Evolutionary conservation across 1,140 invertebrate species (phyloP).

Genomic region (Amyelois transitella): DNA sequence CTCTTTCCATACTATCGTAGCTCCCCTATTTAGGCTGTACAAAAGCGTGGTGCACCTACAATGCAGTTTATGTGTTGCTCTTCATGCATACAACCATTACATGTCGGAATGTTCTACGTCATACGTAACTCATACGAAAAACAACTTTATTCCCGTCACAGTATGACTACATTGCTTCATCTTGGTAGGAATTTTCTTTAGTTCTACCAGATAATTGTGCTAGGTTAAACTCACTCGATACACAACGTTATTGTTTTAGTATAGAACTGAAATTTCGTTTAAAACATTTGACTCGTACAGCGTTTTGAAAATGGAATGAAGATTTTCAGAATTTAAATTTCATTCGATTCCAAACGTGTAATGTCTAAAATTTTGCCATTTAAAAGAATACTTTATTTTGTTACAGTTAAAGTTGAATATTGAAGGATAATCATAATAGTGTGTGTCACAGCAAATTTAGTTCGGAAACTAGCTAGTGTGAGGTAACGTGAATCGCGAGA

Average conservation of each 20-base stretch:
- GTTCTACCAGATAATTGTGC: constrained; percentile 4
- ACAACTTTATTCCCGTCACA: constrained; percentile 31
- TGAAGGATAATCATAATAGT: not conserved
- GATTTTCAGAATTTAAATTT: constrained; percentile 57
- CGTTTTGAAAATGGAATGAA: constrained; percentile 28
- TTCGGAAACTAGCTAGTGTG: constrained; percentile 54
- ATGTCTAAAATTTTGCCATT: constrained; percentile 13
- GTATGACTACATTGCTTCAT: constrained; percentile 34
- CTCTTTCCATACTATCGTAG: constrained; percentile 29
- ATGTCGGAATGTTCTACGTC: constrained; percentile 42
- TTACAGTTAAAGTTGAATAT: not conserved
- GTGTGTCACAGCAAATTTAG: constrained; percentile 11
- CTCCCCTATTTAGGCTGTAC: constrained; percentile 45
- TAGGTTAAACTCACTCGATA: not conserved
- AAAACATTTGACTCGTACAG: constrained; percentile 7
- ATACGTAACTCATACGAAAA: constrained; percentile 28
- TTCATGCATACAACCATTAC: constrained; percentile 61
- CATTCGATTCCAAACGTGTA: constrained; percentile 28
- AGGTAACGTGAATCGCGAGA: constrained; percentile 64
- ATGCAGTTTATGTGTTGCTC: constrained; percentile 53
- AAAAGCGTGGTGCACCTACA: constrained; percentile 64
- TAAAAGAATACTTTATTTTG: constrained; percentile 8
- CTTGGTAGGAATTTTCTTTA: constrained; percentile 25
- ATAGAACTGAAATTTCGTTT: not conserved
- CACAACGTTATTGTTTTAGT: not conserved